A percentile compares a stretch with the other conserved stretches of the same genome.
phyloP scores from a whole-genome alignment of 1,140 invertebrate genomes.

The Meloidogyne hapla region DNA sequence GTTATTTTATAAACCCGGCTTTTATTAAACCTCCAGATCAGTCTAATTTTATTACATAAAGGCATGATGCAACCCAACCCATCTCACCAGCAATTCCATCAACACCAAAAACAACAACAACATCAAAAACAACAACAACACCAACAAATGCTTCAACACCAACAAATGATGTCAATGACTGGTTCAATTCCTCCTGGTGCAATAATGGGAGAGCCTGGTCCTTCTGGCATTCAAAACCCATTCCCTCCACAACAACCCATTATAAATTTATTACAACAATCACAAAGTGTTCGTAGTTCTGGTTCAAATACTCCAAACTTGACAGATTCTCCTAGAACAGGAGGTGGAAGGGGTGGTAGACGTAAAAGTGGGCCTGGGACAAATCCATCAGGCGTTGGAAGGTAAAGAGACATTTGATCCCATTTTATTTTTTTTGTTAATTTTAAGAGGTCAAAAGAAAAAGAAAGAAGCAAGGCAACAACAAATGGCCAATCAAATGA shows the following conservation, averaged over 20 bases:
- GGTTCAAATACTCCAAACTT: slow-evolving; percentile 18
- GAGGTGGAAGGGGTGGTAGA: slow-evolving; percentile 20
- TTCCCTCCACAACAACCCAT: slow-evolving; percentile 21
- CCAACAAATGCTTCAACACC: slow-evolving; percentile 25
- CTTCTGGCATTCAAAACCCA: not conserved
- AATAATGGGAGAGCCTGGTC: slow-evolving; percentile 2
- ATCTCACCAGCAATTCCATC: slow-evolving; percentile 6
- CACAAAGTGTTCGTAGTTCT: slow-evolving; percentile 12
- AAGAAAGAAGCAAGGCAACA: slow-evolving; percentile 28
- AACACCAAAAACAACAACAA: slow-evolving; percentile 33
- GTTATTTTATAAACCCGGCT: too few species aligned
- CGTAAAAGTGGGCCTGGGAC: slow-evolving; percentile 21
- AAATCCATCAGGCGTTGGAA: slow-evolving; percentile 24
- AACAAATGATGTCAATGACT: slow-evolving; percentile 24
- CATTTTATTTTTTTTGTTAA: not conserved
- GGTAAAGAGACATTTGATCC: not conserved
- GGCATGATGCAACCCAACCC: not conserved
- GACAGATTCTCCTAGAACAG: slow-evolving; percentile 26
- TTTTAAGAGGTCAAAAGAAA: slow-evolving; percentile 25
- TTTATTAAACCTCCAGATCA: too few species aligned
- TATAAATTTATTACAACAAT: slow-evolving; percentile 38
- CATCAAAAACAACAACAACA: slow-evolving; percentile 32
- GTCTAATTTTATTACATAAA: not conserved
- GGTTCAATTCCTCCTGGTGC: slow-evolving; percentile 12
- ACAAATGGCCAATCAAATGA: slow-evolving; percentile 3